A percentile compares a stretch with the other conserved stretches of the same genome.
Conservation (phyloP, 2,797 vertebrate species). For the Mastacembelus armatus region DNA sequence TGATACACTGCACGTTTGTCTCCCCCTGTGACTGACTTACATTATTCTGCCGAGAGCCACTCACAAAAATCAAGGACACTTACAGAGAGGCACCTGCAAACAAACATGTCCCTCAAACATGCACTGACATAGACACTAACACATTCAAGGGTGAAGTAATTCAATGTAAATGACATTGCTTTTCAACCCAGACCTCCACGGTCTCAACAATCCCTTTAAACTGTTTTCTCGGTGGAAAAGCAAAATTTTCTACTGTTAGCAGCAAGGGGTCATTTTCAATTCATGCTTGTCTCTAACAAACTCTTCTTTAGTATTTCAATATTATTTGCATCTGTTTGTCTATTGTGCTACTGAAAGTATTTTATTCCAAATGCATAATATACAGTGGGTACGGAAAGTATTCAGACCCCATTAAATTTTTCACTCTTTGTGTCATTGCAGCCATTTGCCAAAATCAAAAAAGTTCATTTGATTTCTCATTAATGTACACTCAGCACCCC, state of each 20-base stretch:
- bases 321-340: neutral
- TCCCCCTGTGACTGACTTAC: slow-evolving; percentile 40
- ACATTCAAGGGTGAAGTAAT: slow-evolving; percentile 56
- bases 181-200: slow-evolving; percentile 42
- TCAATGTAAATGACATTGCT: slow-evolving; percentile 40
- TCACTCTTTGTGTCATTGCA: too few relatives aligned
- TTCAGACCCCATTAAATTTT: too few relatives aligned
- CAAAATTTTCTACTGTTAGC: slow-evolving; percentile 16
- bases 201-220: slow-evolving; percentile 55
- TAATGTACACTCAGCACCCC: too few relatives aligned
- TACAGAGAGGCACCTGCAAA: slow-evolving; percentile 27
- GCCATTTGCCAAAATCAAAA: too few relatives aligned
- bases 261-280: slow-evolving; percentile 25
- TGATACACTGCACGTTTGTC: slow-evolving; percentile 29
- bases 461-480: too few relatives aligned
- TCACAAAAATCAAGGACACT: slow-evolving; percentile 50
- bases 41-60: slow-evolving; percentile 51
- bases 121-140: slow-evolving; percentile 26
- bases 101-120: slow-evolving; percentile 26
- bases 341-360: neutral
- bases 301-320: neutral
- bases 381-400: too few relatives aligned
- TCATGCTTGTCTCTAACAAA: slow-evolving; percentile 5
- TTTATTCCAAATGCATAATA: neutral
- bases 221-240: slow-evolving; percentile 39